Evolutionary conservation across 2,113 vertebrate species (phyloP).

Genomic region (Amblyopsis rosae): DNA sequence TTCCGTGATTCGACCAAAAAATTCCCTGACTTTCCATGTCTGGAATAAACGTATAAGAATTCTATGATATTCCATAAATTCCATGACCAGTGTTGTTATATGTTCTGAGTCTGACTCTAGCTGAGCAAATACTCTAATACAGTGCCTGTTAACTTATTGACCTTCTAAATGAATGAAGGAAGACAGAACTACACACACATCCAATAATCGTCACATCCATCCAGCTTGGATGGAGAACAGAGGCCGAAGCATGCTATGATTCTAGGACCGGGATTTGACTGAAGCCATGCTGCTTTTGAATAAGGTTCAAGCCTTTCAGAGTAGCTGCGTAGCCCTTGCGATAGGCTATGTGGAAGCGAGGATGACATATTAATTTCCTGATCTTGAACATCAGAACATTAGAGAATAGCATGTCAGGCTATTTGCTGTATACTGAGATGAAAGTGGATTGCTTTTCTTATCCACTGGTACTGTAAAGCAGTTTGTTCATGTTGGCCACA

Average conservation of each 20-base stretch:
- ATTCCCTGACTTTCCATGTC: too few species aligned
- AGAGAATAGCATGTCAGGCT: constrained; percentile 18
- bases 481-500: too few species aligned
- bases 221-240: background rate
- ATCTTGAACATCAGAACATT: constrained; percentile 22
- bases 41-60: too few species aligned
- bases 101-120: background rate
- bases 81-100: background rate
- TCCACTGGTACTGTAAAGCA: background rate
- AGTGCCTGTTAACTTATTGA: constrained; percentile 20
- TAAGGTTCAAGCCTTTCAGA: constrained; percentile 13
- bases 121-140: constrained; percentile 17
- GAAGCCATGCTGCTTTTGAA: constrained; percentile 5
- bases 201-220: background rate
- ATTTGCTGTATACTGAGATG: background rate
- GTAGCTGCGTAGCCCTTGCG: background rate
- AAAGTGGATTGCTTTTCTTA: background rate
- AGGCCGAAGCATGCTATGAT: constrained; percentile 11
- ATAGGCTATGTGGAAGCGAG: constrained; percentile 33
- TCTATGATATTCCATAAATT: too few species aligned
- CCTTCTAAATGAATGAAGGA: constrained; percentile 48
- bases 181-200: constrained; percentile 6
- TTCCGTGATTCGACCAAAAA: too few species aligned
- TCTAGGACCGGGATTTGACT: constrained; percentile 52
- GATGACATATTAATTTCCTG: constrained; percentile 34